Conservation (phyloP, 23 tunicate genomes). For the Ascidia mentula region DNA sequence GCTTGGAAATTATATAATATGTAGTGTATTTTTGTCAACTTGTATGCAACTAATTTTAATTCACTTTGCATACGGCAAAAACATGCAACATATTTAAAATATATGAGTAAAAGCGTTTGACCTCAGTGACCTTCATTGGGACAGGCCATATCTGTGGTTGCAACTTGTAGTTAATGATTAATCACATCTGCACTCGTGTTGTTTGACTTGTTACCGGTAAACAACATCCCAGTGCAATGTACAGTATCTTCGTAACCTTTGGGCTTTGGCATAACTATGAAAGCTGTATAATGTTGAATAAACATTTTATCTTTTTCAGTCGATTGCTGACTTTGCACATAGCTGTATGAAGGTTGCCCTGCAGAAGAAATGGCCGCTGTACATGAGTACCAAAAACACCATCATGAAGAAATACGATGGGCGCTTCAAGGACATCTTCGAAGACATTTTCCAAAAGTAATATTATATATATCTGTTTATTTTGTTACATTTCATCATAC, state of each 20-base stretch:
- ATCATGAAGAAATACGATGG: constrained; percentile 99
- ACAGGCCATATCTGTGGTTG: not conserved
- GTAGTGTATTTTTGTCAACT: not conserved
- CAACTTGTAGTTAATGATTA: not conserved
- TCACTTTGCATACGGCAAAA: not conserved
- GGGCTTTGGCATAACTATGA: too few relatives aligned
- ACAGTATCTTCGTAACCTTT: not conserved
- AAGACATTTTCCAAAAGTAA: constrained; percentile 87
- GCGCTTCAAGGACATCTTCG: constrained; percentile 97
- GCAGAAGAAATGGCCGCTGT: constrained; percentile 94
- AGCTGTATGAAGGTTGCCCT: constrained; percentile 98
- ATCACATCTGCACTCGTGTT: not conserved
- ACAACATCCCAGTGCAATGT: not conserved
- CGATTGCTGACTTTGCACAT: constrained; percentile 93
- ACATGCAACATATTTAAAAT: not conserved
- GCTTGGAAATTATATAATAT: not conserved
- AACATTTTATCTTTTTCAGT: constrained; percentile 52
- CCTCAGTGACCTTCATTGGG: not conserved
- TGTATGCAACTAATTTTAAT: not conserved
- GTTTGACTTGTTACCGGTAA: not conserved
- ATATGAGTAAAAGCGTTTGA: not conserved
- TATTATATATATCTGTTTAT: not conserved
- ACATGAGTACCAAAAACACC: constrained; percentile 99
- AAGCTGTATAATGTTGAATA: too few relatives aligned
- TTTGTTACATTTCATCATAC: not conserved